These are phyloP conservation scores for Apantesis nais DNA, from an alignment of 2,888 invertebrate species.

Conservation along the genomic window DNA sequence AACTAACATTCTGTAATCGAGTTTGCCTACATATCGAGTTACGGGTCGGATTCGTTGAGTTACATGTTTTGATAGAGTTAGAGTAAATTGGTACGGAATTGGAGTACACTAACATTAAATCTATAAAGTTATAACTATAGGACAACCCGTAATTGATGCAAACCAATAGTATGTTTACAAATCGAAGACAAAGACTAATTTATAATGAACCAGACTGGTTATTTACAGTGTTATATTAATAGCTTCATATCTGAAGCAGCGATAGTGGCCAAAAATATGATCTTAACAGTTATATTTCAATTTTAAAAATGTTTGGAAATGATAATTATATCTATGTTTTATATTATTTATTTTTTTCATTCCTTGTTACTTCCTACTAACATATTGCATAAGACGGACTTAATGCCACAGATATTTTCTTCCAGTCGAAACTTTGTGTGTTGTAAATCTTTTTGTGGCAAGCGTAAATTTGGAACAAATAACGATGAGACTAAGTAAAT, in stretches of 20 bases:
- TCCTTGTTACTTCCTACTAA: too few relatives aligned
- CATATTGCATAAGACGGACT: too few relatives aligned
- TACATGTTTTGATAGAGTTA: not conserved
- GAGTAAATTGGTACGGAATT: not conserved
- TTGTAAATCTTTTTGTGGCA: too few relatives aligned
- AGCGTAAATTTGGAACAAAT: too few relatives aligned
- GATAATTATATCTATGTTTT: too few relatives aligned
- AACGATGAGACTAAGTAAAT: too few relatives aligned
- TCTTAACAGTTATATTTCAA: too few relatives aligned
- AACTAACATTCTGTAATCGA: not conserved
- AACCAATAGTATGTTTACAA: conserved; percentile 34
- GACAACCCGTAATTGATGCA: conserved; percentile 43
- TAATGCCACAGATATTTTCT: too few relatives aligned
- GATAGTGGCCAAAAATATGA: not conserved
- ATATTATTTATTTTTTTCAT: too few relatives aligned
- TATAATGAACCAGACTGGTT: not conserved
- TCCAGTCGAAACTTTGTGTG: too few relatives aligned
- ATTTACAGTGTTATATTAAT: not conserved
- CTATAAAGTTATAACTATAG: conserved; percentile 32
- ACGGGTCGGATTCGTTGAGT: not conserved
- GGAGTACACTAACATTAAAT: conserved; percentile 27
- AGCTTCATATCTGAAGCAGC: not conserved
- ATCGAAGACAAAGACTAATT: conserved; percentile 11
- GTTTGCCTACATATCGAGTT: not conserved
- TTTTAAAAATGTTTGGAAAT: too few relatives aligned